Percentiles rank a stretch among this genome's conserved stretches.
phyloP scores from a whole-genome alignment of 2,797 vertebrate genomes.

The Darevskia mixta region DNA sequence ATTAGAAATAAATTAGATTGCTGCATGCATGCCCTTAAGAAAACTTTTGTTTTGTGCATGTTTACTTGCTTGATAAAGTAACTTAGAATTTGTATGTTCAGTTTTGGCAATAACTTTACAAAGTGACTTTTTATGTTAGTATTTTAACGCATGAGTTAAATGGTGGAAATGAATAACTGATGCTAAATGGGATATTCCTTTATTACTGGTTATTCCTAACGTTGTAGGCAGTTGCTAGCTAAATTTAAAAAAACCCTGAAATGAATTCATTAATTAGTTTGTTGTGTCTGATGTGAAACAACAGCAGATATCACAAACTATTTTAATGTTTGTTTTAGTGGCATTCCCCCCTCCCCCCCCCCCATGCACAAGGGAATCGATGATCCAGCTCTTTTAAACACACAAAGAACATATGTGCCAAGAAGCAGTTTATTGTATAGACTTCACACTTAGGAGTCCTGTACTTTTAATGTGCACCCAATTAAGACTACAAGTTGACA shows the following conservation, averaged over 20 bases:
- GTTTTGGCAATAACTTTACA: slow-evolving; percentile 1
- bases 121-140: not conserved
- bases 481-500: not conserved
- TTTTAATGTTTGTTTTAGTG: not conserved
- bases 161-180: not conserved
- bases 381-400: slow-evolving; percentile 98
- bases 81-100: slow-evolving; percentile 3
- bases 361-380: slow-evolving; percentile 86
- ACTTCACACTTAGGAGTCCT: not conserved
- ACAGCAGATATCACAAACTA: not conserved
- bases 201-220: slow-evolving; percentile 5
- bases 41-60: not conserved
- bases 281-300: not conserved
- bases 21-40: not conserved
- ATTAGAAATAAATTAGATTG: not conserved
- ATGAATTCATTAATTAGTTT: not conserved
- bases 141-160: slow-evolving; percentile 24
- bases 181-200: slow-evolving; percentile 1
- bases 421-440: slow-evolving; percentile 46
- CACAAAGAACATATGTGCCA: slow-evolving; percentile 50
- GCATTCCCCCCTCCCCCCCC: too few relatives aligned
- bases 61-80: slow-evolving; percentile 32
- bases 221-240: not conserved
- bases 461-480: not conserved
- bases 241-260: not conserved